These are phyloP conservation scores for Phallusia fumigata DNA, from an alignment of 23 tunicate genomes.

Conservation along the genomic window DNA sequence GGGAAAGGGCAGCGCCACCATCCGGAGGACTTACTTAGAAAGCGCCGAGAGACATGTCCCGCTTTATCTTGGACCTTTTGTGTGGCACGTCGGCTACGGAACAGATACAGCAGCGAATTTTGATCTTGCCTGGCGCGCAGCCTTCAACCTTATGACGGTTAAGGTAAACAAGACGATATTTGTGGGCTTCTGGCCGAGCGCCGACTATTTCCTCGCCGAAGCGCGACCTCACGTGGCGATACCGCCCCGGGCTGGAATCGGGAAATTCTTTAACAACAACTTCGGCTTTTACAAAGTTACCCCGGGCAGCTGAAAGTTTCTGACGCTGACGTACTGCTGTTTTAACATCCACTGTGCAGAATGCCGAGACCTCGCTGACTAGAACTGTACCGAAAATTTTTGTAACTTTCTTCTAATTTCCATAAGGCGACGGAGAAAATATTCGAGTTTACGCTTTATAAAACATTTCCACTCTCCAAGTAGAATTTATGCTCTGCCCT, in stretches of 20 bases:
- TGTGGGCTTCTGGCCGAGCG: background rate
- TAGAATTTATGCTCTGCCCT: too few relatives aligned
- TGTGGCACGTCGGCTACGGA: background rate
- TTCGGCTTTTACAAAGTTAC: background rate
- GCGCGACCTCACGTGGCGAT: background rate
- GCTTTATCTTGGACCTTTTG: background rate
- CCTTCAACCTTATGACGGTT: background rate
- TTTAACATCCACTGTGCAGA: too few relatives aligned
- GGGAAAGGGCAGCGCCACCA: slow-evolving; percentile 12
- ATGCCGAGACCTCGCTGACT: too few relatives aligned
- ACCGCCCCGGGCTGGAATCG: background rate
- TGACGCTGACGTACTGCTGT: too few relatives aligned
- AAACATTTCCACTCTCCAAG: too few relatives aligned
- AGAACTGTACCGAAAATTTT: too few relatives aligned
- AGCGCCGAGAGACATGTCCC: background rate
- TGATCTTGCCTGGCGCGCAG: background rate
- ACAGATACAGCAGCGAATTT: background rate
- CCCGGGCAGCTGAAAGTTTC: too few relatives aligned
- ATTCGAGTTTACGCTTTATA: too few relatives aligned
- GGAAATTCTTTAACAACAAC: background rate
- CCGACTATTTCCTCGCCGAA: background rate
- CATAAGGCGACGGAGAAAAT: too few relatives aligned
- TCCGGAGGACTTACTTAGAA: background rate
- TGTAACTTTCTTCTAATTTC: too few relatives aligned
- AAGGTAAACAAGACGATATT: background rate